Evolutionary conservation across 2,797 vertebrate genomes (phyloP), one percentile per base, ranked within the genome.

Genomic region (Alcedo quadribrachys): DNA sequence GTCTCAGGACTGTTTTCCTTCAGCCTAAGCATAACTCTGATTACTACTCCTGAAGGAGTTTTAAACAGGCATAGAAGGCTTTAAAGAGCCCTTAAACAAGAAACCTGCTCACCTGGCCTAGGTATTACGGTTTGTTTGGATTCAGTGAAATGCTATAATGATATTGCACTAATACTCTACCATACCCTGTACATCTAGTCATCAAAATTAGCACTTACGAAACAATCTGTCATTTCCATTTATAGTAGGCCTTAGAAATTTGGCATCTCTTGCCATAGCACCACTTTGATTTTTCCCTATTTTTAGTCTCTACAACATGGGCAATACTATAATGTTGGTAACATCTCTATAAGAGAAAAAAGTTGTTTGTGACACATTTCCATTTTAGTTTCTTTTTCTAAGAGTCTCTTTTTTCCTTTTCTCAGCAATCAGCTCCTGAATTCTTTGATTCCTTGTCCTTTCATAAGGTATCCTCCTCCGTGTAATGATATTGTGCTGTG

Each of bases 401-500:
- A 96, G 97, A 88, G 94, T 87, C 92, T 97, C 97, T 97, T 79
- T 95, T 97, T 98, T 98, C 81, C 98, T 97, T 94, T 99, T 99
- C 94, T 99, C 99, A 74, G 98, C 98, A 20, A 99, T 98, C 93
- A 99, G 98, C 97, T 99, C 98, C 93, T 99, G 98, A 96, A 99
- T 99, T 60, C 99, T 98, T 93, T 98, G 98, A 98, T 99, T 99
- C 97, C 97, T 98, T 70, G 99, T 99, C 97, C 97, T 98, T 97
- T 99, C 99, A 4, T 97, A 96, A 30, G 97, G 98, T 85, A 98
- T 96, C 9, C 96, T 98, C 91, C 98, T 98, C 91, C 95, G 97
- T 28, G 98, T 96, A 82, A 99, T 98, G 93, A 98, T 94, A 96
- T 99, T 99, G 96, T 98, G 98, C 35, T 98, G 98, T 8, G 98